Evolutionary conservation across 2,113 vertebrate genomes (phyloP).

Genomic region (Taurulus bubalis): DNA sequence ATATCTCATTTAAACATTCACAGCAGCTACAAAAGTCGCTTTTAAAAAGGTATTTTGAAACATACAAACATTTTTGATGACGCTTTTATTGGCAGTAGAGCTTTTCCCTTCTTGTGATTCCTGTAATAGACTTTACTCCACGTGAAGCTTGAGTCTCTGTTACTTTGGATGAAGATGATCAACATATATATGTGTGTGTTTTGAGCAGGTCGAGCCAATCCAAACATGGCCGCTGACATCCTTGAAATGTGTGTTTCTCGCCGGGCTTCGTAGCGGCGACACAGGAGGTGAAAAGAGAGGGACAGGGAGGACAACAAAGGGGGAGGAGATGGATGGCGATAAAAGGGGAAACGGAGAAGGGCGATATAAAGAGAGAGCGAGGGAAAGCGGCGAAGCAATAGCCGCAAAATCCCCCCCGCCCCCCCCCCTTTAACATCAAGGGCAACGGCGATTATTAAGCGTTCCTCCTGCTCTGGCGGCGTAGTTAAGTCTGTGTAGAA

Average conservation of each 20-base stretch:
- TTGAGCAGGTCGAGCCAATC: constrained; percentile 50
- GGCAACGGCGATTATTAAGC: constrained; percentile 74
- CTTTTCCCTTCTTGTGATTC: background rate
- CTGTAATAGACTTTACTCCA: background rate
- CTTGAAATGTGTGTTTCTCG: constrained; percentile 55
- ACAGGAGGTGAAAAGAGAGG: background rate
- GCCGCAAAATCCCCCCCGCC: constrained; percentile 53
- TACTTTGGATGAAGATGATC: too few relatives aligned
- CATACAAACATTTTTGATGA: too few relatives aligned
- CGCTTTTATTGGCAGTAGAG: background rate
- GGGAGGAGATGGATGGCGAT: constrained; percentile 17
- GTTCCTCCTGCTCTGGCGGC: constrained; percentile 62
- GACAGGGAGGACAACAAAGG: background rate
- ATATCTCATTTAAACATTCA: background rate
- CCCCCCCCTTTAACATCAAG: constrained; percentile 71
- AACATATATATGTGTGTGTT: too few relatives aligned
- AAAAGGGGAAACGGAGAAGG: constrained; percentile 18
- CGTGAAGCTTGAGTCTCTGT: too few relatives aligned
- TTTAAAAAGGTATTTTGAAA: background rate
- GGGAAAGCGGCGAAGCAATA: constrained; percentile 55
- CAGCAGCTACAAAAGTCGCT: background rate
- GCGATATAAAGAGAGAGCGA: constrained; percentile 35
- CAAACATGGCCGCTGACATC: constrained; percentile 69
- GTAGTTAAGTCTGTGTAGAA: constrained; percentile 73
- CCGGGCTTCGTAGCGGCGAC: constrained; percentile 27